Percentiles rank a stretch among this genome's conserved stretches.
Conservation (phyloP, 2,797 vertebrate species). For the Gymnoscopelus braueri region DNA sequence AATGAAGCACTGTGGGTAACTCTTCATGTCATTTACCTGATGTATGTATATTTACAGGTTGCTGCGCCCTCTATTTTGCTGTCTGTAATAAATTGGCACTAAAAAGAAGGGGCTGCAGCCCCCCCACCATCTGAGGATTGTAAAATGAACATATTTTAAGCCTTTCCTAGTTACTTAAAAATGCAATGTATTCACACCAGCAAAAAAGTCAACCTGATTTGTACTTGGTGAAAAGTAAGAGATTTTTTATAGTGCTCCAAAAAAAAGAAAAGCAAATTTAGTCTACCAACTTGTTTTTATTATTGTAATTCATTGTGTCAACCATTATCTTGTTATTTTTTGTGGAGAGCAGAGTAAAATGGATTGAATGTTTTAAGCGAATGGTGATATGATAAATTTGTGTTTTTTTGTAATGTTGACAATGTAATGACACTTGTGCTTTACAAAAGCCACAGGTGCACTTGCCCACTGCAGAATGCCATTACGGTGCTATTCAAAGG, state of each 20-base stretch:
- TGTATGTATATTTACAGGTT: constrained; percentile 32
- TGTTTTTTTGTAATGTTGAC: constrained; percentile 63
- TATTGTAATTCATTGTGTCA: constrained; percentile 51
- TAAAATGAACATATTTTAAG: constrained; percentile 47
- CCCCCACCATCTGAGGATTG: constrained; percentile 37
- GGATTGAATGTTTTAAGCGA: constrained; percentile 65
- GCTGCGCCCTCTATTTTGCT: constrained; percentile 27
- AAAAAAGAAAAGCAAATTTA: constrained; percentile 17
- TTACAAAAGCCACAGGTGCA: constrained; percentile 43
- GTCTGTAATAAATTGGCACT: constrained; percentile 29
- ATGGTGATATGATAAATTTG: constrained; percentile 62
- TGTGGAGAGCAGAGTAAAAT: constrained; percentile 52
- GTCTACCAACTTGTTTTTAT: constrained; percentile 57
- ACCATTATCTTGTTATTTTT: constrained; percentile 46
- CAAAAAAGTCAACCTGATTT: constrained; percentile 36
- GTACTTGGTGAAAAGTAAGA: constrained; percentile 35
- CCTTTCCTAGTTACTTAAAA: not conserved
- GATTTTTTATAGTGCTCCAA: constrained; percentile 49
- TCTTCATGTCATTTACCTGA: constrained; percentile 25
- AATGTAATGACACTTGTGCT: constrained; percentile 45
- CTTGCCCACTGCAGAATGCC: constrained; percentile 55
- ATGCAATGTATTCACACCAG: constrained; percentile 10
- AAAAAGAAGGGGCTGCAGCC: too few relatives aligned
- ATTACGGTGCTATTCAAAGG: constrained; percentile 72
- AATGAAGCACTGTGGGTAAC: constrained; percentile 39